A percentile compares a stretch with the other conserved stretches of the same genome.
phyloP scores from a whole-genome alignment of 2,113 vertebrate genomes.

The Neofelis nebulosa region DNA sequence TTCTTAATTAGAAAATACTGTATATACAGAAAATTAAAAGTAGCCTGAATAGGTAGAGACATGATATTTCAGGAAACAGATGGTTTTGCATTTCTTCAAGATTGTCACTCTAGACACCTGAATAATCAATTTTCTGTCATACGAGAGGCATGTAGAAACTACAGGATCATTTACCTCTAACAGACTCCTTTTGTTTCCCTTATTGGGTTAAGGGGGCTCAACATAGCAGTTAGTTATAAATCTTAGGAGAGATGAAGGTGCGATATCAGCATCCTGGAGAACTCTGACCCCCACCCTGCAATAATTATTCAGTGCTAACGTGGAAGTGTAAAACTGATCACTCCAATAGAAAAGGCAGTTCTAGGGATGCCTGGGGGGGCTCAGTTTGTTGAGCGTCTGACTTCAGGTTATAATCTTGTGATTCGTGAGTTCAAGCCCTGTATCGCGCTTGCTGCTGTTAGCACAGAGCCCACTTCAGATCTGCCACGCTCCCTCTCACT shows the following conservation, averaged over 20 bases:
- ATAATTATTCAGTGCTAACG: not conserved
- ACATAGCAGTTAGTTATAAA: not conserved
- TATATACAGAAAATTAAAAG: not conserved
- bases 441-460: no score
- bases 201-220: not conserved
- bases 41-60: not conserved
- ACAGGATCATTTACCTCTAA: not conserved
- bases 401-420: no score
- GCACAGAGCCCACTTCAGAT: no score
- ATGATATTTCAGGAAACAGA: conserved; percentile 27
- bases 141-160: not conserved
- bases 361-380: no score
- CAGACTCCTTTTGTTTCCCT: not conserved
- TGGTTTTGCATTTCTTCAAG: not conserved
- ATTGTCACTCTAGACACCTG: not conserved
- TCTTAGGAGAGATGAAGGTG: not conserved
- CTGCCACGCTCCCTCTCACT: no score
- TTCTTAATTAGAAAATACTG: conserved; percentile 35
- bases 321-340: not conserved
- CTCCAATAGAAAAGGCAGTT: not conserved
- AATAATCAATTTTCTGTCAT: not conserved
- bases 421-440: no score
- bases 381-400: no score
- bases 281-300: not conserved
- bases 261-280: not conserved